Evolutionary conservation across 2,797 vertebrate species (phyloP).

Genomic region (Pantherophis vulpinus): DNA sequence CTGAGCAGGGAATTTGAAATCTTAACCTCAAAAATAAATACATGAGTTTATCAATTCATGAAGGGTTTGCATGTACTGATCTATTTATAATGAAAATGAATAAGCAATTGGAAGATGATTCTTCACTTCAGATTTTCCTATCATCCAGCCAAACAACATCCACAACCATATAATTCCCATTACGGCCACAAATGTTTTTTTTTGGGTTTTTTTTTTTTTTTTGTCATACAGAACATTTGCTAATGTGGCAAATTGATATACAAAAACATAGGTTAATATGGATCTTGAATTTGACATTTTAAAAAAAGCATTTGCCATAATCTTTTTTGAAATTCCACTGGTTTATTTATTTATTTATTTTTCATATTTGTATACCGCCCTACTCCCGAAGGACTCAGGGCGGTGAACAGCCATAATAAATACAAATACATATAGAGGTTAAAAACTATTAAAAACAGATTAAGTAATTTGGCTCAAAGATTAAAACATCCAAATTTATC

Average conservation of each 20-base stretch:
- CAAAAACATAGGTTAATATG: neutral
- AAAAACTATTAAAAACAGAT: no score
- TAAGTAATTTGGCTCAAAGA: no score
- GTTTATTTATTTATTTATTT: no score
- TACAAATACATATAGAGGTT: no score
- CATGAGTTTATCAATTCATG: neutral
- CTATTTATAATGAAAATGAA: neutral
- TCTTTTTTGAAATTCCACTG: neutral
- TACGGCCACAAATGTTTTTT: neutral
- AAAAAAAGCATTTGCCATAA: neutral
- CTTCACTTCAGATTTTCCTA: neutral
- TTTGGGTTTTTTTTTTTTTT: neutral
- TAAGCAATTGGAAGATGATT: neutral
- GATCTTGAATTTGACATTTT: neutral
- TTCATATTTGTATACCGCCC: no score
- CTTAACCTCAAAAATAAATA: neutral
- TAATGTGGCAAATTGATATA: neutral
- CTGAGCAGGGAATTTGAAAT: neutral
- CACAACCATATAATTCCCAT: neutral
- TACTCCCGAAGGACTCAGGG: no score
- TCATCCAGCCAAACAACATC: neutral
- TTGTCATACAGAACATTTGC: neutral
- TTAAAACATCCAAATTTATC: no score
- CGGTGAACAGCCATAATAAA: no score
- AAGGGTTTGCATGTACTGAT: neutral